Evolutionary conservation across 2,797 vertebrate species (phyloP), one percentile per base, ranked within the genome.

Genomic region (Intellagama lesueurii): DNA sequence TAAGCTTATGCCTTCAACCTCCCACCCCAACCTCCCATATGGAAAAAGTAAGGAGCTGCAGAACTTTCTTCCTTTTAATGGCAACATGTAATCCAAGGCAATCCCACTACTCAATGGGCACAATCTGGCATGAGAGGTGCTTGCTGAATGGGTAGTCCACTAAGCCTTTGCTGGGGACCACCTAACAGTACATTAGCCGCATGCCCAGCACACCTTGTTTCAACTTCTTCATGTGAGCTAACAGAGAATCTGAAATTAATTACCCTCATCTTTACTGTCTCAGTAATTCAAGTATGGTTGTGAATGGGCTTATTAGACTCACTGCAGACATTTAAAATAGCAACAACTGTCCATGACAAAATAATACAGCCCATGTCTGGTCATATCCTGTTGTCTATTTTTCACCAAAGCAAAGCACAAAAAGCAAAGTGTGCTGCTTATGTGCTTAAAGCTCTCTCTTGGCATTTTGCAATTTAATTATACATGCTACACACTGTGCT

Each of bases 31-130:
- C 60, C 9, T 30, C 89, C 94, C 91, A 52, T 26, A 22, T 88
- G 81, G 87, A 89, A 94, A 84, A 75, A 89, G 86, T 86, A 92
- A 76, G 79, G 12, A 82, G 5, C 44, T 70, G 44, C 5, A 9
- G 52, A 83, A 64, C 60, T 64, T 64, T 17, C 16, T 64, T 64
- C 60, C 52, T 56, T 56, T 22, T 64, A 56, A 56, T 56, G 52
- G 9, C 14, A 92, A 75, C n/a, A 69, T 28, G 92, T 7, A 17
- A 91, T 44, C 44, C 44, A 72, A 6, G 88, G 12, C 28, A 91
- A 86, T 81, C 40, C 35, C 0, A 75, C 90, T 85, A 44, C 64
- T 47, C 88, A 89, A 68, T 68, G 83, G 90, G 89, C 81, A 24
- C 0, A 2, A 60, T 49, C 44, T 7, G 17, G 9, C 40, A 76